Evolutionary conservation across 2,797 vertebrate genomes (phyloP).

Genomic region (Enteromius radiatus): DNA sequence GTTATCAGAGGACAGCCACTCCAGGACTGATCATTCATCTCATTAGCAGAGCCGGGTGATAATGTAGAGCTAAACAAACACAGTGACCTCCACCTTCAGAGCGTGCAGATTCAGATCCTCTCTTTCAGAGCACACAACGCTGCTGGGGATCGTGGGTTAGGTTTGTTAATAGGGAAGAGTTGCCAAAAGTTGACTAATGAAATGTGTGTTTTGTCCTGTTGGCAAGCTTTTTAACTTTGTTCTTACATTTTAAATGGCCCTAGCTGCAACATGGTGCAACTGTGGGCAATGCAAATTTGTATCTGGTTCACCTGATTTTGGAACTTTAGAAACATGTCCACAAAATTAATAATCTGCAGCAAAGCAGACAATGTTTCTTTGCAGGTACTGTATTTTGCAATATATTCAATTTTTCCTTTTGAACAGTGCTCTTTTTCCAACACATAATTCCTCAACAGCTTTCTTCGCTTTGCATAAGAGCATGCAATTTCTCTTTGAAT

Average conservation of each 20-base stretch:
- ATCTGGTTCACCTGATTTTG: neutral
- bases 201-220: neutral
- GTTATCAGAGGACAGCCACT: slow-evolving; percentile 22
- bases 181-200: neutral
- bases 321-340: neutral
- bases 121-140: neutral
- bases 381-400: neutral
- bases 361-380: neutral
- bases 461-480: neutral
- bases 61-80: slow-evolving; percentile 24
- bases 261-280: neutral
- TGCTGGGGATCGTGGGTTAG: neutral
- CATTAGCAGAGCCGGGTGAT: slow-evolving; percentile 23
- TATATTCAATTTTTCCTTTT: neutral
- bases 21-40: slow-evolving; percentile 28
- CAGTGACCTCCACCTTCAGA: neutral
- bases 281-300: neutral
- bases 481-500: neutral
- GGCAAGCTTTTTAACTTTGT: neutral
- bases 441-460: neutral
- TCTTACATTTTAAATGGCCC: neutral
- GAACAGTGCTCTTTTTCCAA: neutral
- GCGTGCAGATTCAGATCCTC: neutral
- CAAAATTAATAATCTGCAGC: neutral
- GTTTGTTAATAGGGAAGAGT: neutral